phyloP scores from a whole-genome alignment of 2,888 invertebrate species.

The Coremacera marginata region DNA sequence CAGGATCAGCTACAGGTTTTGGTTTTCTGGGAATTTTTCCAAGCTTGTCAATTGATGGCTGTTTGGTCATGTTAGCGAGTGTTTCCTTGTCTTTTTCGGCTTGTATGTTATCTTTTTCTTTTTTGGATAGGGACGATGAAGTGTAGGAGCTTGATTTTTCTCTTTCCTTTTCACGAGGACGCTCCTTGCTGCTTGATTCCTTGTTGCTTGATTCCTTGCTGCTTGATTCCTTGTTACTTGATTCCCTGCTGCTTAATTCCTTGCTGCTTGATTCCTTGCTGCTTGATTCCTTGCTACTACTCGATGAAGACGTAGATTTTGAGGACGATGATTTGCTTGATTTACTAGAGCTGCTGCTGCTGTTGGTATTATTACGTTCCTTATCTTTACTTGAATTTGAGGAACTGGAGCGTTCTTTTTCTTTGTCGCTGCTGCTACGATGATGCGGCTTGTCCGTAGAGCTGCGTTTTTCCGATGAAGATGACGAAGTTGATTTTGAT shows the following conservation, averaged over 20 bases:
- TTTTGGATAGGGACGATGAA: slow-evolving; percentile 46
- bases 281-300: slow-evolving; percentile 46
- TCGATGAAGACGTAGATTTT: slow-evolving; percentile 50
- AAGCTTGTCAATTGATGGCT: slow-evolving; percentile 79
- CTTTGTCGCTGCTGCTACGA: slow-evolving; percentile 59
- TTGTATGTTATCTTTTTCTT: slow-evolving; percentile 66
- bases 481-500: slow-evolving; percentile 49
- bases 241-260: slow-evolving; percentile 49
- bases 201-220: slow-evolving; percentile 58
- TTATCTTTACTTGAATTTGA: slow-evolving; percentile 62
- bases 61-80: slow-evolving; percentile 74
- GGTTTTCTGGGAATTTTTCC: slow-evolving; percentile 84
- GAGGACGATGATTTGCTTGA: slow-evolving; percentile 52
- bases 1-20: slow-evolving; percentile 62
- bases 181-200: slow-evolving; percentile 64
- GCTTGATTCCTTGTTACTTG: slow-evolving; percentile 46
- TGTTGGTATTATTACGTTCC: slow-evolving; percentile 63
- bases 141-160: slow-evolving; percentile 50
- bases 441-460: slow-evolving; percentile 69
- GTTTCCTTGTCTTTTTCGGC: slow-evolving; percentile 79
- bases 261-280: slow-evolving; percentile 66
- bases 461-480: slow-evolving; percentile 52
- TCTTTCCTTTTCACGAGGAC: slow-evolving; percentile 68
- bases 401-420: slow-evolving; percentile 62
- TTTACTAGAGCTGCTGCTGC: slow-evolving; percentile 62